Percentiles rank a stretch among this genome's conserved stretches.
These are phyloP conservation scores for Ichneumon xanthorius DNA, from an alignment of 2,888 invertebrate genomes.

Conservation along the genomic window DNA sequence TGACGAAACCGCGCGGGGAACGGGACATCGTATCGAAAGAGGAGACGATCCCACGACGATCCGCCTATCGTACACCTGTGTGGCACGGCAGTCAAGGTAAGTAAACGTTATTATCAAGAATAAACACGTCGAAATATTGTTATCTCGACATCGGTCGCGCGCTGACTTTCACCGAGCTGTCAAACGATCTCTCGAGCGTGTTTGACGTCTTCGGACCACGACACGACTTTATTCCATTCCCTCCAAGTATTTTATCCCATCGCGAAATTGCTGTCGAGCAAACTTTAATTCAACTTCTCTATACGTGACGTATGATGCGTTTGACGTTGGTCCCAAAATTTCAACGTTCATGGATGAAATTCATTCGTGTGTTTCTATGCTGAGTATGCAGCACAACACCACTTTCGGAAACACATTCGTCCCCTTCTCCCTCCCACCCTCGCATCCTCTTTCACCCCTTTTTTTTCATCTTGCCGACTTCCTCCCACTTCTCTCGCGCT, in stretches of 20 bases:
- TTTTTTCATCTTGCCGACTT: slow-evolving; percentile 40
- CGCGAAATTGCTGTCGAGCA: slow-evolving; percentile 25
- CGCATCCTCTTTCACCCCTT: slow-evolving; percentile 31
- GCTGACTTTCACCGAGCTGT: slow-evolving; percentile 32
- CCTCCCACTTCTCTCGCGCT: slow-evolving; percentile 53
- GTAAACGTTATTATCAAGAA: neutral
- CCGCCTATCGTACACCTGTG: slow-evolving; percentile 77
- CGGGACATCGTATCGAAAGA: slow-evolving; percentile 69
- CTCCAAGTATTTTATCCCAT: slow-evolving; percentile 10
- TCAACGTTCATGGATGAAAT: neutral
- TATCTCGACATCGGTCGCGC: neutral
- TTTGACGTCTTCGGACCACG: slow-evolving; percentile 41
- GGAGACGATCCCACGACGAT: slow-evolving; percentile 70
- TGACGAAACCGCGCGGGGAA: slow-evolving; percentile 47
- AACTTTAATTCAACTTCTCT: neutral
- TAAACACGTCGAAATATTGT: neutral
- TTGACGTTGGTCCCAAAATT: neutral
- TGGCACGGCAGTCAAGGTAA: slow-evolving; percentile 74
- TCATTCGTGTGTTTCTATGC: slow-evolving; percentile 52
- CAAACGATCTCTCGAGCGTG: slow-evolving; percentile 24
- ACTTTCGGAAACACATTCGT: slow-evolving; percentile 58
- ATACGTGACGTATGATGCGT: neutral
- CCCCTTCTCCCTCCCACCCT: slow-evolving; percentile 28
- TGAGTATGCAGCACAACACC: slow-evolving; percentile 42
- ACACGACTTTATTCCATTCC: neutral